Conservation (phyloP, 2,797 vertebrate genomes). For the Karalla daura region DNA sequence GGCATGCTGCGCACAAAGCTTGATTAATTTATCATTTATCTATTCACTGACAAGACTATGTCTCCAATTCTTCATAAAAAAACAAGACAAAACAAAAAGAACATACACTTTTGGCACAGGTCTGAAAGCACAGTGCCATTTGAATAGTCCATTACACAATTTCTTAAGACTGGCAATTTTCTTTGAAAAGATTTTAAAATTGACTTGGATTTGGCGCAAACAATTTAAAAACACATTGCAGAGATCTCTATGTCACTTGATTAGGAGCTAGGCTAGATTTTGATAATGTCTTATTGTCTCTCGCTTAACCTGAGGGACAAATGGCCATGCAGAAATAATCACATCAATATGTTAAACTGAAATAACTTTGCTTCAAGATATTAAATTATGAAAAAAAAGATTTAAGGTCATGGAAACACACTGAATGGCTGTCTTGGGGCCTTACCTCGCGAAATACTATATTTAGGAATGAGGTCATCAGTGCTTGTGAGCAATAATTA, state of each 20-base stretch:
- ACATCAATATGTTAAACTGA: background rate
- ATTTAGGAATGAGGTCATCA: constrained; percentile 57
- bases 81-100: too few species aligned
- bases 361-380: background rate
- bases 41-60: background rate
- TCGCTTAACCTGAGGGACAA: background rate
- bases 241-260: background rate
- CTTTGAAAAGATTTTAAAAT: background rate
- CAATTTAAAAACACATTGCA: background rate
- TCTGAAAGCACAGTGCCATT: too few species aligned
- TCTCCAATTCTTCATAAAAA: background rate
- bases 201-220: too few species aligned
- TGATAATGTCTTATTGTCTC: background rate
- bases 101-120: too few species aligned
- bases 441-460: constrained; percentile 17
- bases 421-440: constrained; percentile 18
- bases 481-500: constrained; percentile 55
- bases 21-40: background rate
- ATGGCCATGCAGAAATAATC: background rate
- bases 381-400: background rate
- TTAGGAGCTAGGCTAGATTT: background rate
- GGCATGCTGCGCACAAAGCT: background rate
- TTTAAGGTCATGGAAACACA: constrained; percentile 4
- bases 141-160: background rate
- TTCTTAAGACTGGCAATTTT: background rate